These are phyloP conservation scores for Pelodiscus sinensis DNA, from an alignment of 2,113 vertebrate species.

Conservation along the genomic window DNA sequence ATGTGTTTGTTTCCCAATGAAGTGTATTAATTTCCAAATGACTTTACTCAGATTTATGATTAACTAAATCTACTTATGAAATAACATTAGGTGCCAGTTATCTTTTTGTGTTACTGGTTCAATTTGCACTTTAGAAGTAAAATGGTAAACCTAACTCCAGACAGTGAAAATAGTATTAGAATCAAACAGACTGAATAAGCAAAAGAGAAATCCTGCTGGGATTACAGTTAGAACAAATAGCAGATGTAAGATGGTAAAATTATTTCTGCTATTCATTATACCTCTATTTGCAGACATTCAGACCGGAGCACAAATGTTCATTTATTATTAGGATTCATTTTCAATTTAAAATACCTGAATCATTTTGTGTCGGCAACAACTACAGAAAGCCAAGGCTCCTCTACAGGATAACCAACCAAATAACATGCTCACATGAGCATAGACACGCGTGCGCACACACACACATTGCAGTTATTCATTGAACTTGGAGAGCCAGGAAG, in stretches of 20 bases:
- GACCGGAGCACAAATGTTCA: background rate
- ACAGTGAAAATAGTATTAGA: background rate
- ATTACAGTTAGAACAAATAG: background rate
- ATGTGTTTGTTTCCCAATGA: background rate
- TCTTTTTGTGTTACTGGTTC: background rate
- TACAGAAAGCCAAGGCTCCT: background rate
- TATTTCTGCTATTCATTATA: background rate
- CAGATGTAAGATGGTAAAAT: background rate
- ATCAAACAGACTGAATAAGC: background rate
- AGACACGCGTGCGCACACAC: too few relatives aligned
- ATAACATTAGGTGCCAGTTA: background rate
- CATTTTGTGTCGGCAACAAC: background rate
- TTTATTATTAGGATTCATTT: background rate
- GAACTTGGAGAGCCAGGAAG: background rate
- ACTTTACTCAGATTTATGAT: background rate
- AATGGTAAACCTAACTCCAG: background rate
- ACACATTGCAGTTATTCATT: too few relatives aligned
- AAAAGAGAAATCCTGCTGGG: background rate
- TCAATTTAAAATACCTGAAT: background rate
- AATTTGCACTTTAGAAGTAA: constrained; percentile 7
- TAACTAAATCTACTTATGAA: constrained; percentile 1
- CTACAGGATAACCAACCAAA: background rate
- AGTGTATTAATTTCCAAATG: constrained; percentile 1
- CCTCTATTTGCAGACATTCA: background rate
- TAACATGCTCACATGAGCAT: too few relatives aligned